Conservation (phyloP, 2,888 invertebrate genomes). For the Leuctra nigra region DNA sequence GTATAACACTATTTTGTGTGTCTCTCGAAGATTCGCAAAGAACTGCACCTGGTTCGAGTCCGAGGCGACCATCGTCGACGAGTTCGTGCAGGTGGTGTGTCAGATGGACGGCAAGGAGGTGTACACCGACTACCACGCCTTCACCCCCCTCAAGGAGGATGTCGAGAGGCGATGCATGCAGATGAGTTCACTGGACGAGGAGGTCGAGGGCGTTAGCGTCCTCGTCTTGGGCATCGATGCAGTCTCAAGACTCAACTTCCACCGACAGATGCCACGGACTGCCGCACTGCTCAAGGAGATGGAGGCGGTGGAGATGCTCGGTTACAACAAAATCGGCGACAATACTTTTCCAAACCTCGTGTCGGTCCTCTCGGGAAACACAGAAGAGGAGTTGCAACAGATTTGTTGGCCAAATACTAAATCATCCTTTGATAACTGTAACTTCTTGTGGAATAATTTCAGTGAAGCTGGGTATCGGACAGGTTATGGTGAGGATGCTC, state of each 20-base stretch:
- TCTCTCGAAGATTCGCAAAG: conserved; percentile 38
- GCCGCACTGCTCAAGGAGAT: conserved; percentile 52
- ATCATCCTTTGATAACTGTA: conserved; percentile 66
- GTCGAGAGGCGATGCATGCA: conserved; percentile 16
- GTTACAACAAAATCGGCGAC: conserved; percentile 90
- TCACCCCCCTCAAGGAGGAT: conserved; percentile 42
- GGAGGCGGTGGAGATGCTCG: conserved; percentile 68
- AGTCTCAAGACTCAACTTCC: conserved; percentile 76
- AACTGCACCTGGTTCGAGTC: conserved; percentile 46
- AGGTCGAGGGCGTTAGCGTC: conserved; percentile 47
- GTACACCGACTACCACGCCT: conserved; percentile 63
- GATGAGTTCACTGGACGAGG: not conserved
- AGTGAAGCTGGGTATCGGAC: conserved; percentile 67
- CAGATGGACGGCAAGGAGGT: conserved; percentile 43
- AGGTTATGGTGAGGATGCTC: conserved; percentile 76
- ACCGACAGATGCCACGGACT: conserved; percentile 75
- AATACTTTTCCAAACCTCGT: conserved; percentile 89
- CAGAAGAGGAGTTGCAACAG: conserved; percentile 54
- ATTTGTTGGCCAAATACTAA: conserved; percentile 55
- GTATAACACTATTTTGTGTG: not conserved
- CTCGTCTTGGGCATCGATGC: conserved; percentile 79
- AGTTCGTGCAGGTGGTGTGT: conserved; percentile 65
- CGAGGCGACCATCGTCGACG: conserved; percentile 45
- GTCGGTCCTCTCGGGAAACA: conserved; percentile 68
- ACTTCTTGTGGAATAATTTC: conserved; percentile 79